Evolutionary conservation across 2,888 invertebrate genomes (phyloP), one percentile per base, ranked within the genome.

Genomic region (Hymenopus coronatus): DNA sequence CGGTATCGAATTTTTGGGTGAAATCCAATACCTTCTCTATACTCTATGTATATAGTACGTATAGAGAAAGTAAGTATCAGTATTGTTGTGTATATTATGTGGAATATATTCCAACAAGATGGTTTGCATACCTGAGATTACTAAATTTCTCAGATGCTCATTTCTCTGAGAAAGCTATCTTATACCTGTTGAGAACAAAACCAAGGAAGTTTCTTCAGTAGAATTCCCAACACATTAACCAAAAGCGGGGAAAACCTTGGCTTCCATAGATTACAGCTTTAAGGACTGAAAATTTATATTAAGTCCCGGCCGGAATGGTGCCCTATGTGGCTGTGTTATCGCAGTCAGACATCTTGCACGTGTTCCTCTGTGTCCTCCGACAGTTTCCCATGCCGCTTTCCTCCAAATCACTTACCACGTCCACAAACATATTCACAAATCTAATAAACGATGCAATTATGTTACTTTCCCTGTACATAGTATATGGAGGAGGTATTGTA

Each of bases 211-310:
- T 70, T 70, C 54, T 15, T 20, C 54, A 70, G 54, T 70, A 70
- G 54, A 70, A 70, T 70, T 70, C 54, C 20, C 20, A 15, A 70
- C 54, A 70, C 54, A 70, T 25, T 70, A 70, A 20, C 54, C 25
- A 25, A 70, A 70, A 25, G 15, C 6, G 54, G 54, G 40, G 40
- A 12, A 40, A 40, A 40, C 40, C 40, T 40, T 9, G 54, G 20
- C 85, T 54, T 70, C 54, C 85, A 85, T 28, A 85, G 54, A 85
- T 85, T 85, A 70, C 28, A 14, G 28, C 12, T 70, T 85, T 85
- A 54, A 28, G 28, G 28, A 28, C 85, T 54, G 85, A 85, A 85
- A 85, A 85, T 85, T 85, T 54, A 85, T 85, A 85, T 85, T 28
- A 85, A 85, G 54, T 27, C 70, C 28, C 85, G 28, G 70, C 28